phyloP scores from a whole-genome alignment of 2,797 vertebrate species.

The Macrochelys suwanniensis region DNA sequence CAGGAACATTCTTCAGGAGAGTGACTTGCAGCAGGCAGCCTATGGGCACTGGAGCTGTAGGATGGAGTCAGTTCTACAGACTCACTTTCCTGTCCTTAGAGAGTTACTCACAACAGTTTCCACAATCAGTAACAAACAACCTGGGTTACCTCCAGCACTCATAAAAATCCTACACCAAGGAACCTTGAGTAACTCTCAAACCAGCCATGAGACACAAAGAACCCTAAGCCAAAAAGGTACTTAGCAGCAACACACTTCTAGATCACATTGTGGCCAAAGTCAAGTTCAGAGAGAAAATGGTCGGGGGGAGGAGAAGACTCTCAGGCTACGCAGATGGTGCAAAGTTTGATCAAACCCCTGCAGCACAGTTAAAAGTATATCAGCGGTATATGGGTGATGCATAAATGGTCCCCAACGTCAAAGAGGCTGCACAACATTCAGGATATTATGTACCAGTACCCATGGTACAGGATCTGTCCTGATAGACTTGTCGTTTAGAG shows the following conservation, averaged over 20 bases:
- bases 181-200: not conserved
- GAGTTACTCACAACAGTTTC: rapidly evolving
- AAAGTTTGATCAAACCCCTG: not conserved
- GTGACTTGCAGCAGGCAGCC: rapidly evolving
- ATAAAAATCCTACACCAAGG: not conserved
- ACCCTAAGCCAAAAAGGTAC: not conserved
- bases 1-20: not conserved
- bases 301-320: not conserved
- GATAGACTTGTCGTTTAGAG: not conserved
- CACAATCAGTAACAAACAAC: not conserved
- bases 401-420: not conserved
- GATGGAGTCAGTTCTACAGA: not conserved
- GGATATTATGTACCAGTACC: not conserved
- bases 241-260: not conserved
- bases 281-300: not conserved
- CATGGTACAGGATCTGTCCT: not conserved
- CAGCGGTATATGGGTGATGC: not conserved
- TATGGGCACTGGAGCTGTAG: not conserved
- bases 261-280: not conserved
- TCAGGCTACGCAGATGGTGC: not conserved
- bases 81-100: not conserved
- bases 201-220: not conserved
- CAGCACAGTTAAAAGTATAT: not conserved
- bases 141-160: not conserved
- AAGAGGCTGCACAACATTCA: not conserved